Evolutionary conservation across 2,113 vertebrate species (phyloP).

Genomic region (Alexandromys fortis): DNA sequence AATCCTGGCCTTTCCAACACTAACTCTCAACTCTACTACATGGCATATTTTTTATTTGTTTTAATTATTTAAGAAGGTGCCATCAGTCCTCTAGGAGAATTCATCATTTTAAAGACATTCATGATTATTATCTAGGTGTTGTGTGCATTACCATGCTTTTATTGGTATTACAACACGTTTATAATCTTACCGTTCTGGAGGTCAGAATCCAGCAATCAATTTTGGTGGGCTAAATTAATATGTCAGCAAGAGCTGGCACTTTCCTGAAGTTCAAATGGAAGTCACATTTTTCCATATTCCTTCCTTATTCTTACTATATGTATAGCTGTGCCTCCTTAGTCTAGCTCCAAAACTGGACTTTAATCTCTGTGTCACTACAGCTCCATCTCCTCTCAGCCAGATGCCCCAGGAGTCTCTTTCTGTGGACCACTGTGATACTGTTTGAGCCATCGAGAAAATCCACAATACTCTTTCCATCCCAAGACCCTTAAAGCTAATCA

Average conservation of each 20-base stretch:
- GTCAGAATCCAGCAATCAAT: neutral
- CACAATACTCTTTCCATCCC: neutral
- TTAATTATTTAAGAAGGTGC: neutral
- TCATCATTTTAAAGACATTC: neutral
- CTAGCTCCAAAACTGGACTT: neutral
- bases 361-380: neutral
- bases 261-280: neutral
- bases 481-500: slow-evolving; percentile 8
- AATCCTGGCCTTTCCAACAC: neutral
- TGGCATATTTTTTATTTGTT: neutral
- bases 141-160: neutral
- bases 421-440: neutral
- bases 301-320: neutral
- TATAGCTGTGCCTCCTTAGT: neutral
- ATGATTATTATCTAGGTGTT: neutral
- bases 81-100: neutral
- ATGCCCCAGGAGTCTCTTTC: neutral
- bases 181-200: neutral
- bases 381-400: neutral
- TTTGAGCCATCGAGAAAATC: neutral
- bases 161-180: neutral
- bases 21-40: neutral
- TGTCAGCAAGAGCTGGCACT: neutral
- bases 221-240: neutral
- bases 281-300: neutral